Percentiles rank a stretch among this genome's conserved stretches.
These are phyloP conservation scores for Alligator sinensis DNA, from an alignment of 2,113 vertebrate species.

Conservation along the genomic window DNA sequence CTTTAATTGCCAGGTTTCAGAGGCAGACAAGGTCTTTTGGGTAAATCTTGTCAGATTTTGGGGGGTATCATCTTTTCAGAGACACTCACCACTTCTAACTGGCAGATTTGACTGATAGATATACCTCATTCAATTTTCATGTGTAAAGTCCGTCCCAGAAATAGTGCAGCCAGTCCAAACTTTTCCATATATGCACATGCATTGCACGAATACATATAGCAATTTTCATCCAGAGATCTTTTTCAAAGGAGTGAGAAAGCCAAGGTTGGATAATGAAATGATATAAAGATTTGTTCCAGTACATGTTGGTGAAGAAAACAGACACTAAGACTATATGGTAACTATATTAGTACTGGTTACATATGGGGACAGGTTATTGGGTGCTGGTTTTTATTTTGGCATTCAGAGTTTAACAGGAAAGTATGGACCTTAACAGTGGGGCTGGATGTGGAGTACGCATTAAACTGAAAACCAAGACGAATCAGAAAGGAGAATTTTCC, in stretches of 20 bases:
- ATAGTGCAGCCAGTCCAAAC: background rate
- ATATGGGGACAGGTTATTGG: background rate
- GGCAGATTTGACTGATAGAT: too few species aligned
- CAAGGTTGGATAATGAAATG: background rate
- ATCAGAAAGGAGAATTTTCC: background rate
- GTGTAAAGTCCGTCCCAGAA: background rate
- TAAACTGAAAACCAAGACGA: background rate
- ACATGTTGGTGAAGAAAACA: background rate
- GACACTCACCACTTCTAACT: too few species aligned
- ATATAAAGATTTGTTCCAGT: background rate
- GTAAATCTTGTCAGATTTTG: too few species aligned
- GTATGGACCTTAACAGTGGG: background rate
- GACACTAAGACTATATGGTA: background rate
- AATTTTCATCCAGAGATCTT: rapidly evolving
- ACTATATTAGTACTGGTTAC: background rate
- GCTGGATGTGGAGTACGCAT: background rate
- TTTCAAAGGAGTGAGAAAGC: background rate
- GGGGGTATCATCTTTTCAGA: too few species aligned
- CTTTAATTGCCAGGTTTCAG: too few species aligned
- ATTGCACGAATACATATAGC: background rate
- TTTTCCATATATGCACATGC: background rate
- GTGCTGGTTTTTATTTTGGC: background rate
- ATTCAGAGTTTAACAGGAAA: background rate
- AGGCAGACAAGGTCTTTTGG: too few species aligned
- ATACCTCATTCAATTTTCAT: background rate